phyloP scores from a whole-genome alignment of 1,140 invertebrate species.

The Tetraneura akinire region DNA sequence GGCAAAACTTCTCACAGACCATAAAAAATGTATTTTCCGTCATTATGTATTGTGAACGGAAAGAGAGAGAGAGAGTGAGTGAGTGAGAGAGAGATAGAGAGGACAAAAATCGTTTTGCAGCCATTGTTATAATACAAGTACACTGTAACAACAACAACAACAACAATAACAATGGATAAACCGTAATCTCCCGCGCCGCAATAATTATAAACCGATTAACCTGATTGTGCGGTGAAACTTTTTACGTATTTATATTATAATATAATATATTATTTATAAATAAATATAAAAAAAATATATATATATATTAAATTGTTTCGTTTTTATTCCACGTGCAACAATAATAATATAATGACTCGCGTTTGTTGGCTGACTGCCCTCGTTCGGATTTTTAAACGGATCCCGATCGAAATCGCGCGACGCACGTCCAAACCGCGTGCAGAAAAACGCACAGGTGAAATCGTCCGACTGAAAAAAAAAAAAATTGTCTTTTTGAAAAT shows the following conservation, averaged over 20 bases:
- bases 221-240: conserved; percentile 51
- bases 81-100: background rate
- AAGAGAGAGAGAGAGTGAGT: background rate
- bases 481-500: no score
- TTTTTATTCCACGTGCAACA: conserved; percentile 22
- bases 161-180: conserved; percentile 41
- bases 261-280: no score
- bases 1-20: conserved; percentile 42
- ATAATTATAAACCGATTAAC: conserved; percentile 52
- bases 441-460: conserved; percentile 28
- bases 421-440: background rate
- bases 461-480: no score
- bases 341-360: conserved; percentile 40
- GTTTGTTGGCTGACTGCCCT: conserved; percentile 36
- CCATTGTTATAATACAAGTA: no score
- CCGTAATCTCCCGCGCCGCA: conserved; percentile 36
- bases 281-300: no score
- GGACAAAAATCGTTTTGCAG: conserved; percentile 39
- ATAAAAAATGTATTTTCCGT: conserved; percentile 51
- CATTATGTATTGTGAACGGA: conserved; percentile 27
- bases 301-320: background rate
- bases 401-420: conserved; percentile 17
- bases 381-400: conserved; percentile 16
- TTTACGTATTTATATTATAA: conserved; percentile 16
- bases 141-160: no score